Conservation (phyloP, 2,888 invertebrate genomes). For the Crematogaster levior region DNA sequence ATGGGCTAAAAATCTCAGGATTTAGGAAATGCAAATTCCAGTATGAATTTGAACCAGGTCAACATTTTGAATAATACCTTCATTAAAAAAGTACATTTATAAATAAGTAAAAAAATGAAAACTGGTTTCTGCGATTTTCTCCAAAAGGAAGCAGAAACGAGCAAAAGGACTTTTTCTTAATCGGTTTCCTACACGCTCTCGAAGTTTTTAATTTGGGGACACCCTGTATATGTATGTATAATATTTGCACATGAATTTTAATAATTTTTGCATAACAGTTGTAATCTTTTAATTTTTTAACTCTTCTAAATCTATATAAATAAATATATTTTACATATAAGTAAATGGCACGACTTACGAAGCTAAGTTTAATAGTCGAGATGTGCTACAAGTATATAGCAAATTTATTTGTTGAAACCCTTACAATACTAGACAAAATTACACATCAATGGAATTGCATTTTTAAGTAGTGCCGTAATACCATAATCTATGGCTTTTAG, state of each 20-base stretch:
- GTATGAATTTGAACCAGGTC: no score
- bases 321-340: conserved; percentile 40
- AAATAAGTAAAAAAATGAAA: no score
- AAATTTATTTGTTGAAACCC: conserved; percentile 48
- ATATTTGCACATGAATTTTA: conserved; percentile 15
- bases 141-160: no score
- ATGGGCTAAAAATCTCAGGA: no score
- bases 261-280: not conserved
- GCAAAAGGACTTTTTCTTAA: no score
- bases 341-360: conserved; percentile 66
- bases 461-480: conserved; percentile 66
- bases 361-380: conserved; percentile 59
- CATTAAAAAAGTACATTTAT: no score
- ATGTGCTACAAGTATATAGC: conserved; percentile 43
- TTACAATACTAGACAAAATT: conserved; percentile 42
- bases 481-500: conserved; percentile 62
- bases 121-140: no score
- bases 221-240: not conserved
- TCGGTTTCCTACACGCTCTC: no score
- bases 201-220: no score
- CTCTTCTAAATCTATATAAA: conserved; percentile 28
- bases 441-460: conserved; percentile 53
- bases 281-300: not conserved
- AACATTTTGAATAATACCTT: no score
- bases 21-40: no score